Evolutionary conservation across 2,888 invertebrate genomes (phyloP), one percentile per base, ranked within the genome.

Genomic region (Hyposoter didymator): DNA sequence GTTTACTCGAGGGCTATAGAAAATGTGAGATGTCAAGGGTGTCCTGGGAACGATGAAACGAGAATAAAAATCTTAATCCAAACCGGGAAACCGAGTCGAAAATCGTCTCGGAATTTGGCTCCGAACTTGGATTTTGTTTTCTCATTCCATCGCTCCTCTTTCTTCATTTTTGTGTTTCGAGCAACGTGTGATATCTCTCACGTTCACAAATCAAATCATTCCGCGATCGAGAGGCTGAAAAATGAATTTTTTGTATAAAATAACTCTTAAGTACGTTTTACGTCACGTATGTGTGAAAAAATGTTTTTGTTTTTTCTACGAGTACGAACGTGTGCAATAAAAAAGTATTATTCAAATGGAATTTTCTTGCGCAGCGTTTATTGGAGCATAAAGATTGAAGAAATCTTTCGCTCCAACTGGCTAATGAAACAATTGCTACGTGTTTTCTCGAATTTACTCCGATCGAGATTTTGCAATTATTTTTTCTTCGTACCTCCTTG

Each of bases 141-240:
- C 12, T 35, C 35, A 0, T 22, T 12, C 12, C 12, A 55, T 55
- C 4, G 4, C 4, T 28, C 22, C 0, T 55, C 2, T 12, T 1
- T 55, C 22, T 55, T 12, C 22, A 22, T 28, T 59, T 28, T 59
- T 28, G 59, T 28, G 59, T 28, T 59, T 14, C 1, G 28, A 59
- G 55, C 55, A 59, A 28, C 55, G 10, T 59, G 55, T 0, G 14
- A 59, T 12, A 39, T 39, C n/a, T n/a, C 5, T 19, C 19, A 19
- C n/a, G 66, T 10, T 43, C 10, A 39, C 66, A 47, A 28, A 69
- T 45, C 69, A 22, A 22, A 69, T 43, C 12, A 69, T 69, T 69
- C 45, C 69, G 45, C 28, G 69, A 17, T 22, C 39, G 28, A 69
- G 69, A 69, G 45, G 69, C 69, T 47, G 28, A 69, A 49, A 28